A percentile compares a stretch with the other conserved stretches of the same genome.
phyloP scores from a whole-genome alignment of 2,113 vertebrate genomes.

The Chlorodrepanis virens region DNA sequence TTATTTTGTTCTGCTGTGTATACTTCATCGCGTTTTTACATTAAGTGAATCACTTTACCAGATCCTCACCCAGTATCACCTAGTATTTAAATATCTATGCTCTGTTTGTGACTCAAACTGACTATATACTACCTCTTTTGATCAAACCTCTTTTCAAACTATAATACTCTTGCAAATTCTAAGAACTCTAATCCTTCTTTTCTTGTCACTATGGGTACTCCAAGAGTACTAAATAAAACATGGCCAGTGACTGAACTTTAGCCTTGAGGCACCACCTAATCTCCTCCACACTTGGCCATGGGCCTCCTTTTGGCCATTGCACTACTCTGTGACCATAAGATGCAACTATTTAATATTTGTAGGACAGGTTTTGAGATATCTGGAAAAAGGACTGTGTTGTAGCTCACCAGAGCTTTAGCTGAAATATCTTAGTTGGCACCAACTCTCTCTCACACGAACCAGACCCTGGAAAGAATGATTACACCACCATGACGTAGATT shows the following conservation, averaged over 20 bases:
- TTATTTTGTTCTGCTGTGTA: background rate
- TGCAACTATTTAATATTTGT: background rate
- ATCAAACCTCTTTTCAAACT: background rate
- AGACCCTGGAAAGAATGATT: background rate
- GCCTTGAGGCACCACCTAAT: background rate
- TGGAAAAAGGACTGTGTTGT: background rate
- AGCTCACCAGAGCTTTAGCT: background rate
- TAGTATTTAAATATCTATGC: background rate
- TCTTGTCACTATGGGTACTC: background rate
- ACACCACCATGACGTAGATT: background rate
- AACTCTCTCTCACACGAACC: background rate
- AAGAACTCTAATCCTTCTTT: background rate
- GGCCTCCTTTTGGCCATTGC: background rate
- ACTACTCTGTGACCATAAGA: background rate
- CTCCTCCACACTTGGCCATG: background rate
- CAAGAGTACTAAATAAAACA: background rate
- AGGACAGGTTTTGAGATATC: background rate
- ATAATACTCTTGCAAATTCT: background rate
- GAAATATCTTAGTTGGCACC: background rate
- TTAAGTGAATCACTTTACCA: background rate
- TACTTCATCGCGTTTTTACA: background rate
- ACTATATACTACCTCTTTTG: background rate
- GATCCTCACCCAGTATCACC: background rate
- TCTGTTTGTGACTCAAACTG: background rate
- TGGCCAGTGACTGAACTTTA: background rate